A percentile compares a stretch with the other conserved stretches of the same genome.
Evolutionary conservation across 2,113 vertebrate genomes (phyloP).

Genomic region (Stegastes partitus): DNA sequence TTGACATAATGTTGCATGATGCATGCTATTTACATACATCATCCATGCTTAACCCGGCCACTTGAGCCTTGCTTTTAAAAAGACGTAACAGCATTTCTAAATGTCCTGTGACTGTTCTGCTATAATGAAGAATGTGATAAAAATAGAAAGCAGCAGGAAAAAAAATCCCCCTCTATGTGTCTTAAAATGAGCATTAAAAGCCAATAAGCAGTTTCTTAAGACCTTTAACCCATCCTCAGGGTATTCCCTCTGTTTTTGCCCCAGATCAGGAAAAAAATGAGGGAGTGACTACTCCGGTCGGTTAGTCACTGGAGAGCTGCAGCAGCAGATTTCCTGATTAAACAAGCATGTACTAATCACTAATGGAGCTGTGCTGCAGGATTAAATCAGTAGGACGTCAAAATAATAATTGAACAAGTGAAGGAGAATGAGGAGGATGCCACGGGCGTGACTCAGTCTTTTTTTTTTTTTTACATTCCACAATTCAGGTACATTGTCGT

Average conservation of each 20-base stretch:
- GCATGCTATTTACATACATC: conserved; percentile 33
- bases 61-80: conserved; percentile 30
- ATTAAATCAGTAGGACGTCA: conserved; percentile 59
- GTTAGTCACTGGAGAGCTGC: conserved; percentile 71
- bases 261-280: conserved; percentile 55
- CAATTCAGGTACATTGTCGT: conserved; percentile 16
- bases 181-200: conserved; percentile 74
- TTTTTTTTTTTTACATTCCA: conserved; percentile 14
- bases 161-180: conserved; percentile 28
- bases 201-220: conserved; percentile 65
- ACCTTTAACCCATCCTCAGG: conserved; percentile 75
- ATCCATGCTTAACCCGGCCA: conserved; percentile 47
- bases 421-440: conserved; percentile 47
- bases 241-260: conserved; percentile 69
- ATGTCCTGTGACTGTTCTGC: conserved; percentile 40
- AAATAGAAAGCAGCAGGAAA: conserved; percentile 60
- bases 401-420: conserved; percentile 54
- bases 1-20: conserved; percentile 48
- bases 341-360: conserved; percentile 75
- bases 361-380: conserved; percentile 67
- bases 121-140: conserved; percentile 55
- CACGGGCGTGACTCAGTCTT: conserved; percentile 34
- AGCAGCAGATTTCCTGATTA: conserved; percentile 76
- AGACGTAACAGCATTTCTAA: conserved; percentile 29
- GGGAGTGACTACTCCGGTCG: conserved; percentile 59